phyloP scores from a whole-genome alignment of 2,888 invertebrate species.

The Mimumesa dahlbomi region DNA sequence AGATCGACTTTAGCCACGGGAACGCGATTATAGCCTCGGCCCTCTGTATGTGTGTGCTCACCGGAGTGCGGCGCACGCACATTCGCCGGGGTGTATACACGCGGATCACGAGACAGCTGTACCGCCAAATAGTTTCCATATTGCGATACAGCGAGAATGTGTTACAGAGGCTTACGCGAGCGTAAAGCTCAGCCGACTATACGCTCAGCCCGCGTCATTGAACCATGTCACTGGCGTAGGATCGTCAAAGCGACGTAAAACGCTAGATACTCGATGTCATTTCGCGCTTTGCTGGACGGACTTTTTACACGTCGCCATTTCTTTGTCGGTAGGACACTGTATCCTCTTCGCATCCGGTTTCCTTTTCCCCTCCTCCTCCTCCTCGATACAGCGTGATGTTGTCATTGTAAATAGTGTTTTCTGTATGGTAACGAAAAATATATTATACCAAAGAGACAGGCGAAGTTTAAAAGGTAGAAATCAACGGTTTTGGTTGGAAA shows the following conservation, averaged over 20 bases:
- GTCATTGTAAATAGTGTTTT: constrained; percentile 1
- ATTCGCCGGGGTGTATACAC: constrained; percentile 7
- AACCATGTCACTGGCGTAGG: constrained; percentile 25
- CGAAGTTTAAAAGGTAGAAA: not conserved
- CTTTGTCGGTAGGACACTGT: constrained; percentile 20
- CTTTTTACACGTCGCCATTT: constrained; percentile 18
- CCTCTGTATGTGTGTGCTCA: too few species aligned
- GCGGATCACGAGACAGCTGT: constrained; percentile 15
- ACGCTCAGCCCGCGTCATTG: constrained; percentile 40
- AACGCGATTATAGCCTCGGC: constrained; percentile 24
- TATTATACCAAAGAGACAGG: not conserved
- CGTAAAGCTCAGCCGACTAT: constrained; percentile 36
- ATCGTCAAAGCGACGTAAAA: constrained; percentile 50
- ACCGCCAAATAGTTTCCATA: constrained; percentile 39
- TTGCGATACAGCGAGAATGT: constrained; percentile 12
- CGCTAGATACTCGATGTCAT: constrained; percentile 47
- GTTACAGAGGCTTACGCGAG: constrained; percentile 20
- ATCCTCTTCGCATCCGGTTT: not conserved
- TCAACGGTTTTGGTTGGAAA: too few species aligned
- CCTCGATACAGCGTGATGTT: not conserved
- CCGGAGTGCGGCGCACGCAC: constrained; percentile 9
- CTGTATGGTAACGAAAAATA: not conserved
- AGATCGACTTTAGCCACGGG: constrained; percentile 21
- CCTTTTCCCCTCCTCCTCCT: not conserved
- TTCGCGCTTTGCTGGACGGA: constrained; percentile 35